Conservation (phyloP, 53 echinoderm and acorn worm species). For the Paracentrotus lividus region DNA sequence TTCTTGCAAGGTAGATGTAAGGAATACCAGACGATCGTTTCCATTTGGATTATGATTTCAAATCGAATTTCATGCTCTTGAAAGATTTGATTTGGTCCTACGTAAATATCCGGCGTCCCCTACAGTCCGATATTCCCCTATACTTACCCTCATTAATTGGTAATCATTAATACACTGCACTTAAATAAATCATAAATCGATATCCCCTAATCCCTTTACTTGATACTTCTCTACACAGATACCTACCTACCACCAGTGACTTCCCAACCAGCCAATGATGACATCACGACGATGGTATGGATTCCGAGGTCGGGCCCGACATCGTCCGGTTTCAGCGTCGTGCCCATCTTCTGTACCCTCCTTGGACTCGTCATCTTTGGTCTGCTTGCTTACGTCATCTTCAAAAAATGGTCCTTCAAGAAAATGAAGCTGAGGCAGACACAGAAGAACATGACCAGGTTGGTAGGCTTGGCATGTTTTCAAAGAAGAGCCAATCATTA, state of each 20-base stretch:
- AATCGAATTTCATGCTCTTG: too few relatives aligned
- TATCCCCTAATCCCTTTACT: neutral
- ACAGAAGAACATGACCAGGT: constrained; percentile 82
- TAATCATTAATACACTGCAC: too few relatives aligned
- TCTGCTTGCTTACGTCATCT: constrained; percentile 88
- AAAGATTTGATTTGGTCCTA: too few relatives aligned
- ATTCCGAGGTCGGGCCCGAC: neutral
- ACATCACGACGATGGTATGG: constrained; percentile 29
- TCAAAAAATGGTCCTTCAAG: constrained; percentile 94
- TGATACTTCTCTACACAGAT: constrained; percentile 46
- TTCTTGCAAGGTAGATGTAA: too few relatives aligned
- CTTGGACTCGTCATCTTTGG: constrained; percentile 90
- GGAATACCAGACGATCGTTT: too few relatives aligned
- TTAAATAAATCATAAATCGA: neutral
- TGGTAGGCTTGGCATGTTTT: too few relatives aligned
- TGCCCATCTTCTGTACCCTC: constrained; percentile 93
- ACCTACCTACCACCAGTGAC: constrained; percentile 23
- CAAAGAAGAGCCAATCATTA: too few relatives aligned
- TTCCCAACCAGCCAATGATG: neutral
- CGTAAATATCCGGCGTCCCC: too few relatives aligned
- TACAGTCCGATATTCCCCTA: too few relatives aligned
- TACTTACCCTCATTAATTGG: too few relatives aligned
- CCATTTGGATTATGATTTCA: too few relatives aligned
- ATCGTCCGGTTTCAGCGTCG: constrained; percentile 78
- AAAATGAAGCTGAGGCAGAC: constrained; percentile 87